Evolutionary conservation across 2,113 vertebrate species (phyloP).

Genomic region (zebrafish (Danio rerio)): GRCz12tu NC_133183.1:7409001-7409500

Average conservation of each 20-base stretch:
- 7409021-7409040: too few relatives aligned
- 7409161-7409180: too few relatives aligned
- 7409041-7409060: too few relatives aligned
- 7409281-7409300: background rate
- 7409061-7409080: too few relatives aligned
- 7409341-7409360: constrained; percentile 19
- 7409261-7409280: constrained; percentile 10
- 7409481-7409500: background rate
- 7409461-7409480: background rate
- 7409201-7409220: constrained; percentile 52
- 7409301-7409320: background rate
- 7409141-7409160: too few relatives aligned
- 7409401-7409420: constrained; percentile 6
- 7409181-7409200: constrained; percentile 41
- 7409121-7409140: too few relatives aligned
- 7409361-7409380: constrained; percentile 17
- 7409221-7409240: constrained; percentile 3
- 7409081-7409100: too few relatives aligned
- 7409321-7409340: constrained; percentile 12
- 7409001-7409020: too few relatives aligned
- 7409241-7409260: constrained; percentile 13
- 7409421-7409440: background rate
- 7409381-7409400: constrained; percentile 14
- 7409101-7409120: too few relatives aligned
- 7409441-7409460: background rate